Evolutionary conservation across 2,797 vertebrate species (phyloP).

Genomic region (Bucorvus abyssinicus): DNA sequence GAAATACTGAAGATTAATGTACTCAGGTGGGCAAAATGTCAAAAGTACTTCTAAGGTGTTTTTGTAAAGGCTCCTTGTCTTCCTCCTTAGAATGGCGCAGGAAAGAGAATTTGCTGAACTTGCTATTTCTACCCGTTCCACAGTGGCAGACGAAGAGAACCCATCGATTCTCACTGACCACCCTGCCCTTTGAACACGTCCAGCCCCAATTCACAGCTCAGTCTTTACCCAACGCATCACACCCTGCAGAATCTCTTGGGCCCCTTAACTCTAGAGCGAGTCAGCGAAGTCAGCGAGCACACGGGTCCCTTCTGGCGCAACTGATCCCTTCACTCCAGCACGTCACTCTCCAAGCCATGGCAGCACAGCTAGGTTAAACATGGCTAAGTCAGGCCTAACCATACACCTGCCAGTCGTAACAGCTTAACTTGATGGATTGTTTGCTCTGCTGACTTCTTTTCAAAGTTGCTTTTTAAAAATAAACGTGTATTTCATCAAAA

Average conservation of each 20-base stretch:
- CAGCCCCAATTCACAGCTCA: background rate
- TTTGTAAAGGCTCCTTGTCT: background rate
- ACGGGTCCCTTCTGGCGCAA: background rate
- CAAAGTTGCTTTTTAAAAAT: background rate
- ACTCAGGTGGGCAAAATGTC: background rate
- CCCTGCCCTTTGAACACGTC: background rate
- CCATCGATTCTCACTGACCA: background rate
- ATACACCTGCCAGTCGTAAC: background rate
- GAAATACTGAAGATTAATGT: background rate
- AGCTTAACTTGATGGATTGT: background rate
- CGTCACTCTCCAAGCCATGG: background rate
- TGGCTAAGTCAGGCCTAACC: fast-evolving
- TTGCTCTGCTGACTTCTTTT: background rate
- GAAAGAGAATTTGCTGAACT: background rate
- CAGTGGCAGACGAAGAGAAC: background rate
- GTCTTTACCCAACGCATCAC: background rate
- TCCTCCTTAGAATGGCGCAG: background rate
- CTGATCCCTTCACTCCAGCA: background rate
- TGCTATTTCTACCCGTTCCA: background rate
- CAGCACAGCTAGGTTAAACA: background rate
- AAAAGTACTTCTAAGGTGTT: background rate
- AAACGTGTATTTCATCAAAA: background rate
- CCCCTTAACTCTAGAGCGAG: background rate
- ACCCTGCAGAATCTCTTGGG: background rate
- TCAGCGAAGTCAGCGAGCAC: background rate